Evolutionary conservation across 2,888 invertebrate species (phyloP).

Genomic region (Hymenopus coronatus): DNA sequence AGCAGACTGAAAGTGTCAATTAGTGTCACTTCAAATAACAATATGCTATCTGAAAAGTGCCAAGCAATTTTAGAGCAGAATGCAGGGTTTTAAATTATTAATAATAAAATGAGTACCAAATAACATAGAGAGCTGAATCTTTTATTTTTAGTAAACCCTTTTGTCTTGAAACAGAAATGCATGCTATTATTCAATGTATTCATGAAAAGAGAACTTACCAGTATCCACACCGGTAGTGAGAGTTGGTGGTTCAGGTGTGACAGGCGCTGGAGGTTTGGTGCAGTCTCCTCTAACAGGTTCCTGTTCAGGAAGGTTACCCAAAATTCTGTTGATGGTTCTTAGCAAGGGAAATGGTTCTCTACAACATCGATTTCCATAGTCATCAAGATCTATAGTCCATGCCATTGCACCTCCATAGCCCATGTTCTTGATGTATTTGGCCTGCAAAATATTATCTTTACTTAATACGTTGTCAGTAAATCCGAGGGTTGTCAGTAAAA

Average conservation of each 20-base stretch:
- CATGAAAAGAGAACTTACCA: constrained; percentile 47
- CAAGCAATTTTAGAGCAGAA: no score
- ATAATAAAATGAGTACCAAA: no score
- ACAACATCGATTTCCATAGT: constrained; percentile 75
- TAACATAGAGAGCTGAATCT: no score
- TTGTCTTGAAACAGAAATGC: no score
- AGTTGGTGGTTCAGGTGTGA: constrained; percentile 73
- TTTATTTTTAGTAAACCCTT: no score
- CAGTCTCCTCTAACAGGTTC: constrained; percentile 57
- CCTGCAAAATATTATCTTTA: constrained; percentile 47
- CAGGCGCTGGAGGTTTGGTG: constrained; percentile 66
- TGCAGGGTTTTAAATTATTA: no score
- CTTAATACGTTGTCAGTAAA: no score
- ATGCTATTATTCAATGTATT: no score
- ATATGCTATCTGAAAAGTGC: no score
- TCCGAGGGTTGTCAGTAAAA: no score
- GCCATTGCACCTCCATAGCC: constrained; percentile 80
- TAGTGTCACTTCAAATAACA: no score
- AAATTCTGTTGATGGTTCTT: constrained; percentile 70
- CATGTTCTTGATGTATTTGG: constrained; percentile 66
- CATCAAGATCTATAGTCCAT: constrained; percentile 87
- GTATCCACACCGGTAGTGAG: constrained; percentile 67
- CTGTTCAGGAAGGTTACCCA: constrained; percentile 52
- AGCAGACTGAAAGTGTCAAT: no score
- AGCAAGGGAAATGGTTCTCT: constrained; percentile 74